These are phyloP conservation scores for Craniophora ligustri DNA, from an alignment of 2,888 invertebrate genomes.

Conservation along the genomic window DNA sequence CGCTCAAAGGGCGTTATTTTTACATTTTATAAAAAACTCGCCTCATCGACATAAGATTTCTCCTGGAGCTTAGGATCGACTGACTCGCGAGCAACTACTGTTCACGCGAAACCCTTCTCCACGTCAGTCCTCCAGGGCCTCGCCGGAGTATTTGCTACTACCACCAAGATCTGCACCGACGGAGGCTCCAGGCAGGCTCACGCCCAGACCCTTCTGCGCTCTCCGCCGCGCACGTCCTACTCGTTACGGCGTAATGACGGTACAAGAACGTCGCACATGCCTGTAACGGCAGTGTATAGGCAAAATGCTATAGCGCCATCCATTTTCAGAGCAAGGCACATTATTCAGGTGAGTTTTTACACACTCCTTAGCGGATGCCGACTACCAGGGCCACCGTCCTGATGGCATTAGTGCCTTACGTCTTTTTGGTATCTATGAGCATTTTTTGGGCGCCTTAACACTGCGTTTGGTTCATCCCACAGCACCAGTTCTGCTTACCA, in stretches of 20 bases:
- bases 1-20: constrained; percentile 80
- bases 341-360: constrained; percentile 89
- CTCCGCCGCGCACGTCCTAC: constrained; percentile 85
- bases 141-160: constrained; percentile 92
- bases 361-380: constrained; percentile 63
- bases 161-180: constrained; percentile 90
- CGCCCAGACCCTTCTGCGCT: constrained; percentile 89
- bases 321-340: constrained; percentile 85
- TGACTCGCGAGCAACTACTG: constrained; percentile 89
- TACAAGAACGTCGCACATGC: constrained; percentile 63
- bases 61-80: constrained; percentile 89
- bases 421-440: constrained; percentile 79
- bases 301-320: constrained; percentile 59
- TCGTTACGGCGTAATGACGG: constrained; percentile 87
- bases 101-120: constrained; percentile 85
- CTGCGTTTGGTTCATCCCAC: constrained; percentile 93
- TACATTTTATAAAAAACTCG: constrained; percentile 58
- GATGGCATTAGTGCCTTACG: constrained; percentile 69
- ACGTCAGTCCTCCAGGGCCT: constrained; percentile 89
- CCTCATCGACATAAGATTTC: constrained; percentile 81
- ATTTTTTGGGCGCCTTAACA: constrained; percentile 91
- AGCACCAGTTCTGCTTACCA: constrained; percentile 94
- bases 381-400: constrained; percentile 46
- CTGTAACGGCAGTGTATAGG: neutral
- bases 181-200: constrained; percentile 84